Evolutionary conservation across 2,113 vertebrate genomes (phyloP).

Genomic region (Zosterops borbonicus): DNA sequence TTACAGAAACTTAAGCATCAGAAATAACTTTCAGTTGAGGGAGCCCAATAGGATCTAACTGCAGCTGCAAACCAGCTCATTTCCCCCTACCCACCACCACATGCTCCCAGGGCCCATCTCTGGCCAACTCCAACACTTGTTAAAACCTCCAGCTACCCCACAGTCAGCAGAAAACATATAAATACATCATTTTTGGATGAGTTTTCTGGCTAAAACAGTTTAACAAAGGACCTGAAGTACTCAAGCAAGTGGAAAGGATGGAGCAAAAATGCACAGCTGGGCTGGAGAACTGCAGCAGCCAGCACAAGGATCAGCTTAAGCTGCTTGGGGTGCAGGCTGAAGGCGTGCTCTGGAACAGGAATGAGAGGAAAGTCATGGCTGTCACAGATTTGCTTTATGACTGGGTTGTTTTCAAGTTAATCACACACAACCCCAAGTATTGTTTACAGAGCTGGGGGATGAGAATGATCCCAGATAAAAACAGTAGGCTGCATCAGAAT

Average conservation of each 20-base stretch:
- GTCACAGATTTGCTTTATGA: not conserved
- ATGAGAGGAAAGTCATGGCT: not conserved
- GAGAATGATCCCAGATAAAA: not conserved
- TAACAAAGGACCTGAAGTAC: not conserved
- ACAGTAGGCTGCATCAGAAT: not conserved
- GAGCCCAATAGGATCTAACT: not conserved
- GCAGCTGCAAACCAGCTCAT: not conserved
- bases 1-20: not conserved
- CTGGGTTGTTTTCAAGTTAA: not conserved
- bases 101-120: not conserved
- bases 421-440: not conserved
- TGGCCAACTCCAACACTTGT: not conserved
- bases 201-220: not conserved
- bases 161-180: not conserved
- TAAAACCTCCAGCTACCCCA: not conserved
- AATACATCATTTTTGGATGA: not conserved
- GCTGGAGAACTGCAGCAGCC: not conserved
- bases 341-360: not conserved
- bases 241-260: not conserved
- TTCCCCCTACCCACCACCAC: not conserved
- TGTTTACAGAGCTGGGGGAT: not conserved
- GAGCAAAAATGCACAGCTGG: slow-evolving; percentile 13
- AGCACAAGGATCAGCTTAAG: not conserved
- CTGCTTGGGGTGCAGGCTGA: not conserved
- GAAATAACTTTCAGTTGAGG: not conserved